A percentile compares a stretch with the other conserved stretches of the same genome.
phyloP scores from a whole-genome alignment of 35 echinoderm and acorn worm genomes.

The Chiridota heheva region DNA sequence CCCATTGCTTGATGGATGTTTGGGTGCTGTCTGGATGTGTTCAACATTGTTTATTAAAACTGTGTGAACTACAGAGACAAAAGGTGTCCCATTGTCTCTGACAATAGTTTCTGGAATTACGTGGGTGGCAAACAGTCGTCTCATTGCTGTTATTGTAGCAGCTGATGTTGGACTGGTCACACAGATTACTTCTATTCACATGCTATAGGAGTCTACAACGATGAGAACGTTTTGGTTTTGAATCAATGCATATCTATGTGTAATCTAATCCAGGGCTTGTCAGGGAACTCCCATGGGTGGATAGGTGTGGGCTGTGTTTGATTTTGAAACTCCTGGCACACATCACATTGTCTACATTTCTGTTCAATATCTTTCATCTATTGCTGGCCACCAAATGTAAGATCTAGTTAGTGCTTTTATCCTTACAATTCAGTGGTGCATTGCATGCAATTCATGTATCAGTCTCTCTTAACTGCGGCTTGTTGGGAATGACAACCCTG shows the following conservation, averaged over 20 bases:
- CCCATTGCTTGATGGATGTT: constrained; percentile 62
- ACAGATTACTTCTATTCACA: constrained; percentile 13
- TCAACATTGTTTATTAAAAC: constrained; percentile 55
- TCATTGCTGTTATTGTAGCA: constrained; percentile 36
- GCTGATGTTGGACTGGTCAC: constrained; percentile 4
- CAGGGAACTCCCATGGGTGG: constrained; percentile 30
- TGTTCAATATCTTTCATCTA: constrained; percentile 31
- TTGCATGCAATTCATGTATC: constrained; percentile 44
- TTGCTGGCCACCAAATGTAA: constrained; percentile 53
- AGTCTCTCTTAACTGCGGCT: constrained; percentile 33
- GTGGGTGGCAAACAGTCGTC: constrained; percentile 53
- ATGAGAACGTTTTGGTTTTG: constrained; percentile 6
- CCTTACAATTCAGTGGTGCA: constrained; percentile 49
- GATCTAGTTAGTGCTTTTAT: constrained; percentile 25
- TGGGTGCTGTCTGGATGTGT: constrained; percentile 69
- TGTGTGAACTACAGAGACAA: constrained; percentile 52
- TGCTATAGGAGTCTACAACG: constrained; percentile 28
- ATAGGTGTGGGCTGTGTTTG: constrained; percentile 7
- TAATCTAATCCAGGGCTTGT: constrained; percentile 37
- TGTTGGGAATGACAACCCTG: constrained; percentile 61
- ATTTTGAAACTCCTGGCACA: constrained; percentile 26
- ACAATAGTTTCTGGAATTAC: constrained; percentile 69
- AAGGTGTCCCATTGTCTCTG: constrained; percentile 66
- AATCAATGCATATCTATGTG: constrained; percentile 32
- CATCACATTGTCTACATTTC: neutral